phyloP scores from a whole-genome alignment of 2,113 vertebrate species.

The Myiopsitta monachus region DNA sequence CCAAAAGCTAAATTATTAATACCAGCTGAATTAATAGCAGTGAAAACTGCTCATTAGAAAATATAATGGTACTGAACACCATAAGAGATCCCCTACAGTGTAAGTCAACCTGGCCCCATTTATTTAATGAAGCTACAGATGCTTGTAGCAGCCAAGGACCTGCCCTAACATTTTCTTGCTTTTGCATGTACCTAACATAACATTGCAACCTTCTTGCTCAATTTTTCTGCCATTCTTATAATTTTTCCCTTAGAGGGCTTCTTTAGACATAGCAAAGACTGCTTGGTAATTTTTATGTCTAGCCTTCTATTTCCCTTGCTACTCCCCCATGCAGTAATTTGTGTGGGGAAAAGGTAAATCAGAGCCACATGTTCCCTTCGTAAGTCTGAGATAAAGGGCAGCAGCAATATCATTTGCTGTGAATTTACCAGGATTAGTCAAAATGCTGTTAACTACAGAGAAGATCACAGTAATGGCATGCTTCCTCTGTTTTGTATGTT shows the following conservation, averaged over 20 bases:
- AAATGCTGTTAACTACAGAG: background rate
- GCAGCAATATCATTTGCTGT: background rate
- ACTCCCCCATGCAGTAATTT: conserved; percentile 58
- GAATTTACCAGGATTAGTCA: background rate
- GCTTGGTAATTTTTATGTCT: conserved; percentile 63
- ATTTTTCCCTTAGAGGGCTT: conserved; percentile 63
- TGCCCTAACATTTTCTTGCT: conserved; percentile 27
- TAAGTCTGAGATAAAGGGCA: conserved; percentile 42
- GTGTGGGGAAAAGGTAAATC: conserved; percentile 59
- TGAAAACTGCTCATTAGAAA: conserved; percentile 42
- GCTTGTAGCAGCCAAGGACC: conserved; percentile 29
- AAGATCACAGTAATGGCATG: background rate
- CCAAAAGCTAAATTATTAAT: conserved; percentile 48
- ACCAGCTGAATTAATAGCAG: conserved; percentile 50
- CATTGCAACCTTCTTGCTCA: conserved; percentile 7
- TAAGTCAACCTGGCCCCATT: conserved; percentile 33
- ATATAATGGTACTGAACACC: conserved; percentile 23
- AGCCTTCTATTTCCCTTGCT: conserved; percentile 64
- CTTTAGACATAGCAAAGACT: conserved; percentile 66
- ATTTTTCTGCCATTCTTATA: conserved; percentile 59
- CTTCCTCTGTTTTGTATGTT: background rate
- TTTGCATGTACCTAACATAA: conserved; percentile 26
- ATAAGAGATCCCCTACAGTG: conserved; percentile 21
- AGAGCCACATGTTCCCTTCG: conserved; percentile 63
- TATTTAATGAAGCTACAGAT: conserved; percentile 44